Evolutionary conservation across 2,113 vertebrate species (phyloP).

Genomic region (Triplophysa dalaica): DNA sequence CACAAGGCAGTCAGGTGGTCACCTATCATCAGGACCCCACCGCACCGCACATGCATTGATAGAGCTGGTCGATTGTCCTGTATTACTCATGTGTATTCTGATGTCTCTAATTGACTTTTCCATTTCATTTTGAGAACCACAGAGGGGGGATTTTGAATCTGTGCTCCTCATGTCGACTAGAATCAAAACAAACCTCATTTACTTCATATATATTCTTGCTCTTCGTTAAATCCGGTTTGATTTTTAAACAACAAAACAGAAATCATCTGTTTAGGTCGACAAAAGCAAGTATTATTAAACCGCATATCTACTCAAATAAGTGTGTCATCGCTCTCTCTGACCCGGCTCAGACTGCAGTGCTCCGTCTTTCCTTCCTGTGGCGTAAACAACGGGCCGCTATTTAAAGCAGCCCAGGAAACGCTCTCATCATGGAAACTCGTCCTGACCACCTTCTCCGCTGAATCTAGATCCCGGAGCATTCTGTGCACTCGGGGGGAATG

Average conservation of each 20-base stretch:
- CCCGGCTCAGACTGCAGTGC: constrained; percentile 46
- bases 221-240: too few relatives aligned
- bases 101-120: too few relatives aligned
- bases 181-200: too few relatives aligned
- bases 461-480: constrained; percentile 65
- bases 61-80: too few relatives aligned
- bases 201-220: too few relatives aligned
- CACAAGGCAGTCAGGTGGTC: not conserved
- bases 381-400: constrained; percentile 69
- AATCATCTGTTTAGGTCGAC: too few relatives aligned
- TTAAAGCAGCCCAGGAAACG: constrained; percentile 68
- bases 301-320: not conserved
- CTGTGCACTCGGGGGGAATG: constrained; percentile 38
- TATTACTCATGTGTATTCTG: too few relatives aligned
- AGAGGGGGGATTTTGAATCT: too few relatives aligned
- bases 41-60: not conserved
- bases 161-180: too few relatives aligned
- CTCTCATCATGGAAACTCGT: constrained; percentile 74
- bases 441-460: constrained; percentile 63
- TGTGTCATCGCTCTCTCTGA: constrained; percentile 9
- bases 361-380: constrained; percentile 57
- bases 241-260: too few relatives aligned
- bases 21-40: not conserved
- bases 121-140: too few relatives aligned
- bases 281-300: not conserved